A percentile compares a stretch with the other conserved stretches of the same genome.
Evolutionary conservation across 2,113 vertebrate genomes (phyloP).

Genomic region (Dolichallabes microphthalmus): DNA sequence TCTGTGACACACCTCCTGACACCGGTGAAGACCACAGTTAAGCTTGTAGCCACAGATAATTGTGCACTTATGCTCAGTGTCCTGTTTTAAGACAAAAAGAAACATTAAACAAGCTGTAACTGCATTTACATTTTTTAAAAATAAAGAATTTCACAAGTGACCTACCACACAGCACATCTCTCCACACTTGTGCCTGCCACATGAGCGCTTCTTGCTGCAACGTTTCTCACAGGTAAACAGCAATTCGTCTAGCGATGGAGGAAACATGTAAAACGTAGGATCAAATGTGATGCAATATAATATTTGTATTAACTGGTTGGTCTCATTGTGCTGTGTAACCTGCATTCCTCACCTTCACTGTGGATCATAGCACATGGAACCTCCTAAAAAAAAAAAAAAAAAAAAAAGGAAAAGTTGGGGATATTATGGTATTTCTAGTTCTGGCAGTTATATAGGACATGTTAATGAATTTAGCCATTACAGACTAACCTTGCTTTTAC

Average conservation of each 20-base stretch:
- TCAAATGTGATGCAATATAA: not conserved
- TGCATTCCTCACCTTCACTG: slow-evolving; percentile 81
- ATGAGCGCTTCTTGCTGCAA: slow-evolving; percentile 92
- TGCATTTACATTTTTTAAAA: not conserved
- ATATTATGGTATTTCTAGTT: not conserved
- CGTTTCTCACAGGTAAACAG: slow-evolving; percentile 90
- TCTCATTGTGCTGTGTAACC: not conserved
- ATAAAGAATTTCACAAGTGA: slow-evolving; percentile 9
- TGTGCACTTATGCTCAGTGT: slow-evolving; percentile 86
- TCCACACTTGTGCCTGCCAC: slow-evolving; percentile 93
- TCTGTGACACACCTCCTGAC: slow-evolving; percentile 94
- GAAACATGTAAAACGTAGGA: not conserved
- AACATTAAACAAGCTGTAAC: not conserved
- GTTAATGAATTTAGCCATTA: not conserved
- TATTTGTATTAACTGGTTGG: not conserved
- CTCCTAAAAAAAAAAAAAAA: no score
- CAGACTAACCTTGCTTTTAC: slow-evolving; percentile 83
- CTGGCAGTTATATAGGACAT: not conserved
- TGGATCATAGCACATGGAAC: slow-evolving; percentile 85
- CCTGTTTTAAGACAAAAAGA: slow-evolving; percentile 65
- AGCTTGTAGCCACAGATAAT: slow-evolving; percentile 95
- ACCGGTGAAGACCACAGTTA: slow-evolving; percentile 93
- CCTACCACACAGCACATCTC: slow-evolving; percentile 97
- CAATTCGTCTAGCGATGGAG: slow-evolving; percentile 72
- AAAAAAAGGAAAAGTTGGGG: not conserved